Evolutionary conservation across 2,797 vertebrate species (phyloP).

Genomic region (Hoplostethus atlanticus): DNA sequence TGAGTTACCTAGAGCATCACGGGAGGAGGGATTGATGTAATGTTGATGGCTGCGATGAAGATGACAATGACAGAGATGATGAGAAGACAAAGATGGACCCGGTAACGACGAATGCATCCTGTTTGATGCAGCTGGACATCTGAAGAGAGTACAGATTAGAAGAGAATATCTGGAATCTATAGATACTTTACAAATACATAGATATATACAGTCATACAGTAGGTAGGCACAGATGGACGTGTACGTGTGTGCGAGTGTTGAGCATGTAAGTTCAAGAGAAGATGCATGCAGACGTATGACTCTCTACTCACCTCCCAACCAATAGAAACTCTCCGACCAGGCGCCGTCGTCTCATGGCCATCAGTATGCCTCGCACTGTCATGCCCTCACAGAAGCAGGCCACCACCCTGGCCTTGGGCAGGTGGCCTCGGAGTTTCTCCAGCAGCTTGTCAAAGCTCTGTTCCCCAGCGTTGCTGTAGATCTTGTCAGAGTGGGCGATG

Average conservation of each 20-base stretch:
- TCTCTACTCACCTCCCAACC: constrained; percentile 91
- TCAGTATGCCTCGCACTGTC: constrained; percentile 96
- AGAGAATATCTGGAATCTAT: constrained; percentile 3
- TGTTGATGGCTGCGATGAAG: constrained; percentile 59
- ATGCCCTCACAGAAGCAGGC: constrained; percentile 99
- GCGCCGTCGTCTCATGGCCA: constrained; percentile 95
- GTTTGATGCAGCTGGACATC: constrained; percentile 41
- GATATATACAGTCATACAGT: background rate
- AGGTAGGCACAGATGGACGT: too few species aligned
- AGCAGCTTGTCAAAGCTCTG: constrained; percentile 94
- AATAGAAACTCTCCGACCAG: constrained; percentile 95
- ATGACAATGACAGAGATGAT: constrained; percentile 55
- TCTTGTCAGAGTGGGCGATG: constrained; percentile 99
- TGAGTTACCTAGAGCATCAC: constrained; percentile 31
- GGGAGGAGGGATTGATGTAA: constrained; percentile 1
- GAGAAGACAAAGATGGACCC: constrained; percentile 44
- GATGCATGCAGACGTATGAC: constrained; percentile 3
- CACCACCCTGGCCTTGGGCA: constrained; percentile 97
- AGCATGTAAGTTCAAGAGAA: background rate
- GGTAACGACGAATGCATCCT: constrained; percentile 47
- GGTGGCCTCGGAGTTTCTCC: constrained; percentile 91
- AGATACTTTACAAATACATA: too few species aligned
- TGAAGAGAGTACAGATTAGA: constrained; percentile 45
- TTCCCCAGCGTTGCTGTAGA: constrained; percentile 98
- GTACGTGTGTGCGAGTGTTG: too few species aligned